phyloP scores from a whole-genome alignment of 1,140 invertebrate genomes.

The Drosophila melanica region DNA sequence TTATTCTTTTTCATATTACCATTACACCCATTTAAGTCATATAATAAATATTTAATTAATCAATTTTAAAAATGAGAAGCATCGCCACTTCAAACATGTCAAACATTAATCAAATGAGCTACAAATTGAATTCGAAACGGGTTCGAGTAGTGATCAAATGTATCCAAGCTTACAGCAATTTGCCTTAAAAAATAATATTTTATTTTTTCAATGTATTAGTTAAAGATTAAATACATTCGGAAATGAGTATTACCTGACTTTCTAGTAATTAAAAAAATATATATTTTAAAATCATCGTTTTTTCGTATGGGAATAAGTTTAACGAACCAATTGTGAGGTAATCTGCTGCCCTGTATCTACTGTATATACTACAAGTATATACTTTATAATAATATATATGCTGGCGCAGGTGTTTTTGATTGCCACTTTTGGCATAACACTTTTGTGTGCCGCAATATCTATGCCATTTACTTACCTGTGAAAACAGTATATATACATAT shows the following conservation, averaged over 20 bases:
- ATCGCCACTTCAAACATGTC: too few species aligned
- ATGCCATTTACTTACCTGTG: conserved; percentile 11
- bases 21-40: too few species aligned
- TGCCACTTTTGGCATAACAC: conserved; percentile 32
- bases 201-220: too few species aligned
- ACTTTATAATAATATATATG: background rate
- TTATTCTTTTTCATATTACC: too few species aligned
- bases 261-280: background rate
- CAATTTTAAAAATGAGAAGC: too few species aligned
- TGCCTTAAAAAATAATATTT: too few species aligned
- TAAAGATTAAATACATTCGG: background rate
- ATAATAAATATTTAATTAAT: too few species aligned
- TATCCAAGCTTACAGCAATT: too few species aligned
- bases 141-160: too few species aligned
- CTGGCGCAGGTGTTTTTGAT: conserved; percentile 30
- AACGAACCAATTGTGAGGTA: conserved; percentile 11
- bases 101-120: too few species aligned
- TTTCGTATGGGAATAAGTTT: background rate
- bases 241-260: background rate
- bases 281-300: background rate
- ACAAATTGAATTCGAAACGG: too few species aligned
- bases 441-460: background rate
- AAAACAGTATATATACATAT: background rate
- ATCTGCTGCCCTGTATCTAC: background rate
- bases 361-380: background rate